Percentiles rank a stretch among this genome's conserved stretches.
phyloP scores from a whole-genome alignment of 2,797 vertebrate species.

The Echeneis naucrates region DNA sequence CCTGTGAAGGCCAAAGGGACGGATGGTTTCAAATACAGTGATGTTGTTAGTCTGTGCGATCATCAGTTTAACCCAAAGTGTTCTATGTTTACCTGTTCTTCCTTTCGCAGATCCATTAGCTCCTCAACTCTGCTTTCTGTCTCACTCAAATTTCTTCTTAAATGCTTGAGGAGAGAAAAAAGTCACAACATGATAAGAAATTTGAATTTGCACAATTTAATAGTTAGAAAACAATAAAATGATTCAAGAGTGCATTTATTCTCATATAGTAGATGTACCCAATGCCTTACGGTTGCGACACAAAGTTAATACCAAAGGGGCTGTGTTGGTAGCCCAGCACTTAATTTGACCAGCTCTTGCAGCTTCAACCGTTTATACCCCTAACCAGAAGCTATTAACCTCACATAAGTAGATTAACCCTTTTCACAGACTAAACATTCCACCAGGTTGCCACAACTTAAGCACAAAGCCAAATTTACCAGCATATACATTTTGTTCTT shows the following conservation, averaged over 20 bases:
- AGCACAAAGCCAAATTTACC: background rate
- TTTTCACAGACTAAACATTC: conserved; percentile 16
- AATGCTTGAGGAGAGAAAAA: conserved; percentile 58
- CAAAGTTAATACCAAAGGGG: background rate
- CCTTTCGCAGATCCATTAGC: conserved; percentile 78
- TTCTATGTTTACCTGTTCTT: conserved; percentile 83
- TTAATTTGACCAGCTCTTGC: background rate
- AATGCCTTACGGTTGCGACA: background rate
- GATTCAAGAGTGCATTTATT: background rate
- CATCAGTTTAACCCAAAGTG: background rate
- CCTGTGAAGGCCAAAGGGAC: conserved; percentile 69
- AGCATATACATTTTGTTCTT: too few species aligned
- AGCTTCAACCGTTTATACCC: background rate
- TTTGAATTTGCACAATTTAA: background rate
- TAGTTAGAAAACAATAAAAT: background rate
- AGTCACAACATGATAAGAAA: background rate
- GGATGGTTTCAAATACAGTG: conserved; percentile 1
- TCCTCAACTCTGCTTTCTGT: conserved; percentile 83
- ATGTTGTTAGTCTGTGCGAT: background rate
- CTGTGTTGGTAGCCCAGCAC: too few species aligned
- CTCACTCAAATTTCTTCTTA: conserved; percentile 84
- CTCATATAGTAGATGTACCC: background rate
- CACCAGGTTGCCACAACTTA: background rate
- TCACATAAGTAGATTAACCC: conserved; percentile 7
- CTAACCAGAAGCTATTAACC: background rate